These are phyloP conservation scores for Amiota mariae DNA, from an alignment of 2,888 invertebrate genomes.

Conservation along the genomic window DNA sequence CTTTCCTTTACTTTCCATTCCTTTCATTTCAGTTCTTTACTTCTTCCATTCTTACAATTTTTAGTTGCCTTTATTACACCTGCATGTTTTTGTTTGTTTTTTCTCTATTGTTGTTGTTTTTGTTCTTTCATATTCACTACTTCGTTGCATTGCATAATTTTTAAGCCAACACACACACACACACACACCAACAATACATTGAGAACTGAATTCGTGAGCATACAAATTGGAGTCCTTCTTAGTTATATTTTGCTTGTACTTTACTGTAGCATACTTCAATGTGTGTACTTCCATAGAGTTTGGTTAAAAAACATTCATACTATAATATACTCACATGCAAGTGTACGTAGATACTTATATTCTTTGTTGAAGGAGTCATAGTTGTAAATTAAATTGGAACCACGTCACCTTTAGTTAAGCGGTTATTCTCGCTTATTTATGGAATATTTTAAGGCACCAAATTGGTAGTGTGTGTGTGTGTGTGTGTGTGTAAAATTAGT, in stretches of 20 bases:
- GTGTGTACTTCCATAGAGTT: conserved; percentile 3
- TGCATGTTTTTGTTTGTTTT: neutral
- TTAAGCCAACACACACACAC: conserved; percentile 21
- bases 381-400: too few relatives aligned
- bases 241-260: conserved; percentile 21
- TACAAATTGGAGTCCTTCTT: conserved; percentile 26
- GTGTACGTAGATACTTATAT: too few relatives aligned
- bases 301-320: neutral
- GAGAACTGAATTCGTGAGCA: neutral
- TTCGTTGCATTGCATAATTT: conserved; percentile 23
- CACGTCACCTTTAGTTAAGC: neutral
- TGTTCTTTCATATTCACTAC: conserved; percentile 7
- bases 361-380: too few relatives aligned
- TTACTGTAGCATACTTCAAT: conserved; percentile 26
- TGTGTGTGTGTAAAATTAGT: too few relatives aligned
- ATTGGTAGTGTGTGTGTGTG: too few relatives aligned
- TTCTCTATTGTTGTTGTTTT: neutral
- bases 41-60: neutral
- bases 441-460: too few relatives aligned
- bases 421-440: neutral
- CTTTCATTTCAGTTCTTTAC: neutral
- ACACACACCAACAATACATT: neutral
- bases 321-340: too few relatives aligned
- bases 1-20: neutral
- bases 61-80: conserved; percentile 9